A percentile compares a stretch with the other conserved stretches of the same genome.
phyloP scores from a whole-genome alignment of 2,113 vertebrate genomes.

The Takifugu bimaculatus region DNA sequence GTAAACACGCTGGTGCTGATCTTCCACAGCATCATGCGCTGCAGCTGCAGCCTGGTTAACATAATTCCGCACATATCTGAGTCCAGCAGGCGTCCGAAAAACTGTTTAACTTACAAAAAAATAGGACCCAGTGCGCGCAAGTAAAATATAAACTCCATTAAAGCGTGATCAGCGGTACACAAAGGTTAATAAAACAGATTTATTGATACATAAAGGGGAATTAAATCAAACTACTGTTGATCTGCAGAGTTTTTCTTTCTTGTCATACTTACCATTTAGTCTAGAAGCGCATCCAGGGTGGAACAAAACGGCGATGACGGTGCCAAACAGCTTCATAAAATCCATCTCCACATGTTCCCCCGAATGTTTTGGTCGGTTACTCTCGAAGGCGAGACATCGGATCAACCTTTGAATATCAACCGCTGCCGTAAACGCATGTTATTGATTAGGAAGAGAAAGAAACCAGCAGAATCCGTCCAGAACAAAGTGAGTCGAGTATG shows the following conservation, averaged over 20 bases:
- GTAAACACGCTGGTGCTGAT: conserved; percentile 11
- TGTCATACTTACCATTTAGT: conserved; percentile 64
- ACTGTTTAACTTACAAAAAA: no score
- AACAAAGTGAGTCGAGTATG: conserved; percentile 32
- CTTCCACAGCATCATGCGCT: conserved; percentile 18
- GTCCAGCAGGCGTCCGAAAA: no score
- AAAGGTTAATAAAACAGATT: no score
- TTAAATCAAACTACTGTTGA: not conserved
- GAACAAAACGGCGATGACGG: conserved; percentile 68
- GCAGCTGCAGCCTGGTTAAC: not conserved
- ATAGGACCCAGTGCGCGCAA: no score
- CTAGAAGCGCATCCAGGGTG: conserved; percentile 64
- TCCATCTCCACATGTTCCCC: conserved; percentile 76
- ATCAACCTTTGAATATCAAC: not conserved
- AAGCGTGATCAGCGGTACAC: not conserved
- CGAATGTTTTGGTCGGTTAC: conserved; percentile 4
- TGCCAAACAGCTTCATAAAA: conserved; percentile 70
- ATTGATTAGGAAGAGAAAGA: conserved; percentile 6
- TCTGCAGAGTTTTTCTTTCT: not conserved
- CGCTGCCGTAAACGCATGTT: not conserved
- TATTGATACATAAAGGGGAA: no score
- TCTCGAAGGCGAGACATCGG: not conserved
- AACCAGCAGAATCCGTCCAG: conserved; percentile 19
- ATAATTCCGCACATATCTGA: no score
- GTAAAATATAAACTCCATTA: not conserved